Conservation (phyloP, 2,888 invertebrate species). For the Rhagonycha lutea region DNA sequence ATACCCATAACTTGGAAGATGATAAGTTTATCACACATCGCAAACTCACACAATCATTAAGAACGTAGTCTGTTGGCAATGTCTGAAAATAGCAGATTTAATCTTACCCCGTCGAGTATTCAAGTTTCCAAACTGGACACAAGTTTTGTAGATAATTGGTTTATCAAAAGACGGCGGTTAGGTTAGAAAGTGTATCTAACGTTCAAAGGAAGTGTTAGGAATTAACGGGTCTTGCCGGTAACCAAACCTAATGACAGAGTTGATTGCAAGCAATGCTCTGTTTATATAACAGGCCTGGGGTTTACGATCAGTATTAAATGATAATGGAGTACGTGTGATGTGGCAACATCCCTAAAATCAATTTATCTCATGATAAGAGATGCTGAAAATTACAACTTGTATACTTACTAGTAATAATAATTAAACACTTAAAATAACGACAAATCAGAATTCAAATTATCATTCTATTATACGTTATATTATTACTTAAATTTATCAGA, state of each 20-base stretch:
- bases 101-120: conserved; percentile 30
- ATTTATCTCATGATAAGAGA: neutral
- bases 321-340: conserved; percentile 9
- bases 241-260: conserved; percentile 27
- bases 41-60: neutral
- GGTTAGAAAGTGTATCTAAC: conserved; percentile 16
- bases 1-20: neutral
- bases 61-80: neutral
- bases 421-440: neutral
- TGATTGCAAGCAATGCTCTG: conserved; percentile 29
- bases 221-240: conserved; percentile 28
- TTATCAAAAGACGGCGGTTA: conserved; percentile 32
- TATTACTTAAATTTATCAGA: too few species aligned
- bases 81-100: conserved; percentile 16
- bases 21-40: neutral
- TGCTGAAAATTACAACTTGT: neutral
- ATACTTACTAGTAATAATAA: neutral
- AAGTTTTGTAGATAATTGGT: conserved; percentile 38
- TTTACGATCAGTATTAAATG: conserved; percentile 24
- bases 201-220: conserved; percentile 32
- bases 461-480: too few species aligned
- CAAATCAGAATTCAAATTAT: neutral
- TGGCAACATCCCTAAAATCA: neutral
- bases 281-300: conserved; percentile 30
- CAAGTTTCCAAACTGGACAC: conserved; percentile 37